Percentiles rank a stretch among this genome's conserved stretches.
Evolutionary conservation across 1,140 invertebrate genomes (phyloP).

Genomic region (Drosophila navojoa): DNA sequence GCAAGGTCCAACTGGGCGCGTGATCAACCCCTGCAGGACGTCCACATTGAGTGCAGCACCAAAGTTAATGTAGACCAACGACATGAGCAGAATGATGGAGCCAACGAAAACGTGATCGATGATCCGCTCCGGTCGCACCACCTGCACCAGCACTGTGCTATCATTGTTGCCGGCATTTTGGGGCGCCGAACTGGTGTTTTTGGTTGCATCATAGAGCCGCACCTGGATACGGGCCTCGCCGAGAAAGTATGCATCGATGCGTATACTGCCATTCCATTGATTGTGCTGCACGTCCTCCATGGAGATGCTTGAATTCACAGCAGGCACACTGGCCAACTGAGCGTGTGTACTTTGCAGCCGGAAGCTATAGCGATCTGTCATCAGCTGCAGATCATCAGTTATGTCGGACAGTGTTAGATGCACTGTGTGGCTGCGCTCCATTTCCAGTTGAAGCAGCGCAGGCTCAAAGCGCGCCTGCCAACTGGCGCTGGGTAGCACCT

Average conservation of each 20-base stretch:
- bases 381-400: slow-evolving; percentile 3
- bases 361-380: slow-evolving; percentile 54
- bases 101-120: slow-evolving; percentile 91
- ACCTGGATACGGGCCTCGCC: slow-evolving; percentile 61
- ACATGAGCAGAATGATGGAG: slow-evolving; percentile 91
- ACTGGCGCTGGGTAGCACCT: not conserved
- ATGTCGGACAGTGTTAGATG: slow-evolving; percentile 35
- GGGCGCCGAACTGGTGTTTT: slow-evolving; percentile 38
- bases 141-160: slow-evolving; percentile 84
- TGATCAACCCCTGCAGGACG: slow-evolving; percentile 89
- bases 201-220: slow-evolving; percentile 35
- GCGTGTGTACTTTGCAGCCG: slow-evolving; percentile 42
- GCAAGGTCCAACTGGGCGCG: slow-evolving; percentile 90
- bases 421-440: slow-evolving; percentile 41
- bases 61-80: slow-evolving; percentile 96
- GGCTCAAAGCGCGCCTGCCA: slow-evolving; percentile 62
- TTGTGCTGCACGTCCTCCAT: slow-evolving; percentile 20
- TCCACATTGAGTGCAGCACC: slow-evolving; percentile 94
- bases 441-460: slow-evolving; percentile 29
- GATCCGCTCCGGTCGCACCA: slow-evolving; percentile 86
- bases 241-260: slow-evolving; percentile 54
- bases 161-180: slow-evolving; percentile 37
- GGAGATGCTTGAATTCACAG: slow-evolving; percentile 46
- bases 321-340: slow-evolving; percentile 54
- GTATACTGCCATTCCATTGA: slow-evolving; percentile 58